Evolutionary conservation across 2,888 invertebrate genomes (phyloP), one percentile per base, ranked within the genome.

Genomic region (Esperia sulphurella): DNA sequence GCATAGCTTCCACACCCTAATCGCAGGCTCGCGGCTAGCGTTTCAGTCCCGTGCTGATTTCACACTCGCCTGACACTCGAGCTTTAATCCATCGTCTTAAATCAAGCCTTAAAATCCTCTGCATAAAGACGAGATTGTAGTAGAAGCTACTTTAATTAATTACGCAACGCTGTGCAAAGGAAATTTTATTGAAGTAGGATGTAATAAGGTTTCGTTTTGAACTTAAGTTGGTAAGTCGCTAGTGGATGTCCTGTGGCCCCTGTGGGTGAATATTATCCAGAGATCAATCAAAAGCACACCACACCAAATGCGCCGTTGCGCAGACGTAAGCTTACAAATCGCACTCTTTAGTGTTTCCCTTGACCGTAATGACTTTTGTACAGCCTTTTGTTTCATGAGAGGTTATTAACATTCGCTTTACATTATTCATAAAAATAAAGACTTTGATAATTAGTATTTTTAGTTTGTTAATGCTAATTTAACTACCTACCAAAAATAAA

Each of bases 1-100:
- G 54, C 51, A 62, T 58, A 65, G 62, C 63, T 65, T 67, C 63
- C 63, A 63, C 59, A 58, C 61, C 64, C 65, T 80, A 79, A 82
- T 80, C 71, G 71, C 63, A 61, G 65, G 75, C 81, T 79, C 55
- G 71, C 61, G 78, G 81, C 79, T 62, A 79, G 58, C 55, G 58
- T 64, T 71, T 67, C 67, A 73, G 64, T 64, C 62, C 63, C 66
- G 63, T 64, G 68, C 69, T 71, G 71, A 74, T 74, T 73, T 76
- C 65, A 71, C 71, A 71, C 68, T 68, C 71, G 59, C 55, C 60
- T 63, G 61, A 63, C 56, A 41, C n/a, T 56, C 46, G 46, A 49
- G 43, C 46, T 49, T 41, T 56, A 51, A 49, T 53, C 49, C 48
- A 57, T 57, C 55, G 57, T 35, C 51, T 58, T 52, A 57, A 66